Evolutionary conservation across 2,888 invertebrate species (phyloP).

Genomic region (Drosophila kanekoi): DNA sequence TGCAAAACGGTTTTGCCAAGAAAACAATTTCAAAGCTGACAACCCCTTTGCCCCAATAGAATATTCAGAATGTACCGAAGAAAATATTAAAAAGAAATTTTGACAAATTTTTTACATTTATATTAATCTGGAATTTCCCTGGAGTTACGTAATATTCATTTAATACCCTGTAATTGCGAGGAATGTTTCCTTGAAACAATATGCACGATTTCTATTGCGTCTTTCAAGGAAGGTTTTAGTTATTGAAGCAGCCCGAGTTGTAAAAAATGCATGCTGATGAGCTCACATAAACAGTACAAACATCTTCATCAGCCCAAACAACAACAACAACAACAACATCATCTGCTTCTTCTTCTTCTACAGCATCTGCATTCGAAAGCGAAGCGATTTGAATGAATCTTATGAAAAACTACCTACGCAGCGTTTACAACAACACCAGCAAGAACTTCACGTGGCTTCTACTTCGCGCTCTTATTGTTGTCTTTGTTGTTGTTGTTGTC

Average conservation of each 20-base stretch:
- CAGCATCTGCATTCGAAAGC: constrained; percentile 18
- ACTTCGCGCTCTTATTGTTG: constrained; percentile 5
- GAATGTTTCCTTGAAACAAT: no score
- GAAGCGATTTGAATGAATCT: constrained; percentile 64
- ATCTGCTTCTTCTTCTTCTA: neutral
- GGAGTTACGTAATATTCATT: no score
- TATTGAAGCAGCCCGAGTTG: neutral
- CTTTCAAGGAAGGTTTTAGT: no score
- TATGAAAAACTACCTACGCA: constrained; percentile 75
- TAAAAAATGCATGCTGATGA: neutral
- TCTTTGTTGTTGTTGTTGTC: constrained; percentile 6
- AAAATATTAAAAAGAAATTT: neutral
- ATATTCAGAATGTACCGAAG: neutral
- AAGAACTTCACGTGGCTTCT: constrained; percentile 60
- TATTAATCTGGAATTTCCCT: no score
- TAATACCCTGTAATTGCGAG: no score
- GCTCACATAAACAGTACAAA: neutral
- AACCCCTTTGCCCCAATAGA: neutral
- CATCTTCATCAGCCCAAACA: neutral
- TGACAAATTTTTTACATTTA: no score
- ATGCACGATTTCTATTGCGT: no score
- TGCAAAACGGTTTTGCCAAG: constrained; percentile 1
- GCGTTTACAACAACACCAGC: constrained; percentile 48
- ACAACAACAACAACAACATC: constrained; percentile 1
- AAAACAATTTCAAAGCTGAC: neutral